Conservation (phyloP, 2,888 invertebrate genomes). For the Synergus umbraculus region DNA sequence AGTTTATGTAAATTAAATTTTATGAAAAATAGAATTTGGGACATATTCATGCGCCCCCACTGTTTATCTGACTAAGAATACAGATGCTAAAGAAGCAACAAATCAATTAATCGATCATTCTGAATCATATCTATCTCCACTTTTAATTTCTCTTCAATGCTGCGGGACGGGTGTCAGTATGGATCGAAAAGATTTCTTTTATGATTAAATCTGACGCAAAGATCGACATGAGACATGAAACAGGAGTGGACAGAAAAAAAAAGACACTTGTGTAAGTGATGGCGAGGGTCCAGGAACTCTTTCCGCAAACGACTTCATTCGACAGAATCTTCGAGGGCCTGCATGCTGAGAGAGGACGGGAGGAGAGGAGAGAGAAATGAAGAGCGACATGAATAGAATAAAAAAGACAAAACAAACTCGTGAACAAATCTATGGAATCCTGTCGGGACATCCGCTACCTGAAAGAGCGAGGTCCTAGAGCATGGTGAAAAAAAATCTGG, state of each 20-base stretch:
- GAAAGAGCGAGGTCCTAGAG: constrained; percentile 39
- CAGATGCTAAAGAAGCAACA: not conserved
- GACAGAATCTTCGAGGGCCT: constrained; percentile 43
- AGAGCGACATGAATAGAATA: constrained; percentile 32
- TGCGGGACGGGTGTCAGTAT: not conserved
- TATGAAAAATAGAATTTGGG: too few relatives aligned
- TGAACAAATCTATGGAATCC: constrained; percentile 63
- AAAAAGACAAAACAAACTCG: constrained; percentile 48
- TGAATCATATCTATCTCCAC: not conserved
- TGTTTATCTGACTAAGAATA: not conserved
- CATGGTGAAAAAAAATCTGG: constrained; percentile 41
- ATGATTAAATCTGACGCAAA: constrained; percentile 18
- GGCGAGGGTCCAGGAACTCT: constrained; percentile 24
- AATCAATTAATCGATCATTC: not conserved
- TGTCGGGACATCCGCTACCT: constrained; percentile 59
- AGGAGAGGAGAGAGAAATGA: constrained; percentile 24
- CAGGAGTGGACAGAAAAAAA: constrained; percentile 17
- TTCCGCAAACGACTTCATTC: constrained; percentile 43
- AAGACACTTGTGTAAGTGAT: constrained; percentile 1
- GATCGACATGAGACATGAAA: constrained; percentile 11
- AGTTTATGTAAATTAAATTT: too few relatives aligned
- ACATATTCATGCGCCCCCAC: too few relatives aligned
- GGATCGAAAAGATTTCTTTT: not conserved
- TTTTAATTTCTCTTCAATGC: not conserved
- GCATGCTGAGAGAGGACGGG: constrained; percentile 42